A percentile compares a stretch with the other conserved stretches of the same genome.
These are phyloP conservation scores for Micromys minutus DNA, from an alignment of 2,113 vertebrate genomes.

Conservation along the genomic window DNA sequence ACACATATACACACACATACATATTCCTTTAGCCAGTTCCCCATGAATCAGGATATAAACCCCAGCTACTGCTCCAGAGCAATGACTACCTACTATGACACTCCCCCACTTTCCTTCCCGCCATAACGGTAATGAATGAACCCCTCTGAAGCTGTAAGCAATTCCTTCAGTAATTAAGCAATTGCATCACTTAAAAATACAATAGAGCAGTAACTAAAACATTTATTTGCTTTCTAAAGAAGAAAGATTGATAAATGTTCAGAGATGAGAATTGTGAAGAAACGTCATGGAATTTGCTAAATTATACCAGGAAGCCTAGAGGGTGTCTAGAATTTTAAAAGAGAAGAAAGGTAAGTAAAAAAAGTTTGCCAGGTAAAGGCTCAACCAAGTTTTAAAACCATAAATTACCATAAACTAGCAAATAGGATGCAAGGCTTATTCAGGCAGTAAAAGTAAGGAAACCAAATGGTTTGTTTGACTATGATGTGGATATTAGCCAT, in stretches of 20 bases:
- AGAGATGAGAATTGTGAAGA: neutral
- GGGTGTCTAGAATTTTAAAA: neutral
- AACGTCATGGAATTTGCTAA: neutral
- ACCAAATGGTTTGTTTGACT: constrained; percentile 19
- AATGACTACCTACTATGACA: neutral
- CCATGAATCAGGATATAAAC: neutral
- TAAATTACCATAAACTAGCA: constrained; percentile 24
- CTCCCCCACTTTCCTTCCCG: too few relatives aligned
- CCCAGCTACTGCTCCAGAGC: neutral
- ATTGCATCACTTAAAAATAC: too few relatives aligned
- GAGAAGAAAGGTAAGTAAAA: neutral
- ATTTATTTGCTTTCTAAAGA: neutral
- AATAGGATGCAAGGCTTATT: neutral
- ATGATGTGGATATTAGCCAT: neutral
- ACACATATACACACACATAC: too few relatives aligned
- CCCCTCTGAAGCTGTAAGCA: neutral
- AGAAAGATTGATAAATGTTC: neutral
- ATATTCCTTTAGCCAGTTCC: neutral
- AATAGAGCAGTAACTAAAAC: neutral
- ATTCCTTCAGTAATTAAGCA: neutral
- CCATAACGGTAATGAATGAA: neutral
- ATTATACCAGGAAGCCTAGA: neutral
- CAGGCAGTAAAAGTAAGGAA: constrained; percentile 3
- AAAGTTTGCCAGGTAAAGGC: neutral
- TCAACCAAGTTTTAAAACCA: neutral